A percentile compares a stretch with the other conserved stretches of the same genome.
Conservation (phyloP, 1,140 invertebrate genomes). For the Cotesia vestalis region DNA sequence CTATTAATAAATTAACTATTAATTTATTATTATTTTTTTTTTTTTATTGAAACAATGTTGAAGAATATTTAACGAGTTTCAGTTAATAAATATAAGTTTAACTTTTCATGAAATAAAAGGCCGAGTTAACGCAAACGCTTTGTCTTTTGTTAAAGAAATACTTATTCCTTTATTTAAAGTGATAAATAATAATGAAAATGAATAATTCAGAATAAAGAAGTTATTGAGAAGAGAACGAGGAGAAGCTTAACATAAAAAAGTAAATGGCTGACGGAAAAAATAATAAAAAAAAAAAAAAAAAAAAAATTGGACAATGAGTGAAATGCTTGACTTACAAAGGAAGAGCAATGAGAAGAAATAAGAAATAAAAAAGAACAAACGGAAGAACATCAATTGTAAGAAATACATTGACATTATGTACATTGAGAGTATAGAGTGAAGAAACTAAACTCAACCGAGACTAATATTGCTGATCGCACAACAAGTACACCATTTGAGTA, state of each 20-base stretch:
- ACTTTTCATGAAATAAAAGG: no score
- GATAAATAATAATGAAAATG: background rate
- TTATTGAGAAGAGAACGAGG: background rate
- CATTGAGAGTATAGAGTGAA: background rate
- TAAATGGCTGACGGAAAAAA: background rate
- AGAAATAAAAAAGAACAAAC: background rate
- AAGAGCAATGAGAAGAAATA: background rate
- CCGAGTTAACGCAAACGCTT: no score
- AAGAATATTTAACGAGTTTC: no score
- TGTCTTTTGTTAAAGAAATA: no score
- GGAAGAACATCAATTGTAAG: background rate
- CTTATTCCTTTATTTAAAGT: no score
- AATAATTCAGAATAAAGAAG: conserved; percentile 1
- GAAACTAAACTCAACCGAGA: conserved; percentile 38
- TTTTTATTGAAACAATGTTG: no score
- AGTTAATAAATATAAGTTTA: no score
- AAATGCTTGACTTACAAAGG: conserved; percentile 2
- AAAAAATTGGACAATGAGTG: background rate
- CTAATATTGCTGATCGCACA: conserved; percentile 56
- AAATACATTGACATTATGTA: background rate
- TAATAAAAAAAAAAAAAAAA: no score
- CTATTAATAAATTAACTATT: no score
- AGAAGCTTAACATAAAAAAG: no score
- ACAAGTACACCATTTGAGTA: background rate
- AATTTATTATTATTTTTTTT: no score